phyloP scores from a whole-genome alignment of 2,888 invertebrate species.

The Mythimna ferrago region DNA sequence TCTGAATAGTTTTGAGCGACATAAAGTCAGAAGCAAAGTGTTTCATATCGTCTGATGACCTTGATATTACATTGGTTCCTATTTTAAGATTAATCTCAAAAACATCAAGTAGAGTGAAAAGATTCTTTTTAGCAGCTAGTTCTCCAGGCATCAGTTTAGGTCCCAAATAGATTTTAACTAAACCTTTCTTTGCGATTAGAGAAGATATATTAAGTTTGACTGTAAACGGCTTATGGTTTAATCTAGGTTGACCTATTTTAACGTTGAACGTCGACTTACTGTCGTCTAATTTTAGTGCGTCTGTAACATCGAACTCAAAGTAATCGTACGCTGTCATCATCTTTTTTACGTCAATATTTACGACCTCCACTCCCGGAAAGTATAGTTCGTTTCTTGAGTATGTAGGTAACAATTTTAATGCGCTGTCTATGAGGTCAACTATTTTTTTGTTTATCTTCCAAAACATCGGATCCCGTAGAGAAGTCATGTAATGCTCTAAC shows the following conservation, averaged over 20 bases:
- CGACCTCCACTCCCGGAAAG: constrained; percentile 92
- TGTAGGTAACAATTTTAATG: constrained; percentile 88
- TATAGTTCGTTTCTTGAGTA: constrained; percentile 91
- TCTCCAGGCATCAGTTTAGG: constrained; percentile 92
- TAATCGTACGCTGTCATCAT: constrained; percentile 92
- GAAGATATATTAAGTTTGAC: constrained; percentile 92
- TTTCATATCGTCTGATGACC: constrained; percentile 91
- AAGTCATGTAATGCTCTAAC: constrained; percentile 90
- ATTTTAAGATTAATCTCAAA: constrained; percentile 91
- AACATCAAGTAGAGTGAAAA: constrained; percentile 91
- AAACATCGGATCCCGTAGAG: constrained; percentile 93
- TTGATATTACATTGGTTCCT: constrained; percentile 92
- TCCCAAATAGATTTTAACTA: constrained; percentile 93
- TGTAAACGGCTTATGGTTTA: constrained; percentile 93
- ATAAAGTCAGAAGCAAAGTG: constrained; percentile 91
- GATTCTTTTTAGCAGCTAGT: constrained; percentile 86
- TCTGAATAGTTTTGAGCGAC: constrained; percentile 91
- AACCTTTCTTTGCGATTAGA: constrained; percentile 90
- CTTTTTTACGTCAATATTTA: constrained; percentile 92
- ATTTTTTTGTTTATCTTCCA: constrained; percentile 93
- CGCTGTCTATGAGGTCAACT: constrained; percentile 89
- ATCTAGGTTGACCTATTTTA: constrained; percentile 90
- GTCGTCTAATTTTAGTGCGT: constrained; percentile 85
- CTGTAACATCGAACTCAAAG: constrained; percentile 92
- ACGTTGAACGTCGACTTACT: constrained; percentile 80